Evolutionary conservation across 1,140 invertebrate species (phyloP).

Genomic region (Panulirus ornatus): DNA sequence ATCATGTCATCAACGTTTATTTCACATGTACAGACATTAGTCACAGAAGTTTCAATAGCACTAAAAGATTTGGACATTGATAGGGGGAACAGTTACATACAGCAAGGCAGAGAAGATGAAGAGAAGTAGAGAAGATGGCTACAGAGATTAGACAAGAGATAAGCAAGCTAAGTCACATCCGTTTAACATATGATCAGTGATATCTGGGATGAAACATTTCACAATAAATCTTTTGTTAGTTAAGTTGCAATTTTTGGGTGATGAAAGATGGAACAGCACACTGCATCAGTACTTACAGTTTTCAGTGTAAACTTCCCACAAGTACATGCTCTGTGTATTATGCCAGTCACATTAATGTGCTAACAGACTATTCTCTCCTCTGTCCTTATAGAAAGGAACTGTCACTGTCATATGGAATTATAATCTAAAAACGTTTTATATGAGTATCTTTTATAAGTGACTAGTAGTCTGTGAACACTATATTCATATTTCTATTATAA

Average conservation of each 20-base stretch:
- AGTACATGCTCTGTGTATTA: not conserved
- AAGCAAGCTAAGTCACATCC: constrained; percentile 26
- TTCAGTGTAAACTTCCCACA: not conserved
- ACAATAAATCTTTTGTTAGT: not conserved
- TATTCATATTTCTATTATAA: not conserved
- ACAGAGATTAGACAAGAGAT: constrained; percentile 27
- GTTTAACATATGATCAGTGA: not conserved
- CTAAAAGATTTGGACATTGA: constrained; percentile 51
- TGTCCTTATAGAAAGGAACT: not conserved
- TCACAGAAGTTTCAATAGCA: constrained; percentile 57
- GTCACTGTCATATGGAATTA: not conserved
- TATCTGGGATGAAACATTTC: not conserved
- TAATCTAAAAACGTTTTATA: no score
- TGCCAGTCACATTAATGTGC: not conserved
- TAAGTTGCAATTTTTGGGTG: constrained; percentile 16
- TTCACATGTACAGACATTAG: constrained; percentile 61
- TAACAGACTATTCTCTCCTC: not conserved
- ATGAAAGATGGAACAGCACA: not conserved
- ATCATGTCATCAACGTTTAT: constrained; percentile 53
- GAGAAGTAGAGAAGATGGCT: constrained; percentile 26
- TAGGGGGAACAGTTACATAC: constrained; percentile 52
- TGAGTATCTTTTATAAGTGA: not conserved
- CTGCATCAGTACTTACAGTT: not conserved
- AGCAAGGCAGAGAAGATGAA: constrained; percentile 29
- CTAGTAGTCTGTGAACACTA: not conserved